Evolutionary conservation across 1,140 invertebrate species (phyloP).

Genomic region (Cotesia glomerata): DNA sequence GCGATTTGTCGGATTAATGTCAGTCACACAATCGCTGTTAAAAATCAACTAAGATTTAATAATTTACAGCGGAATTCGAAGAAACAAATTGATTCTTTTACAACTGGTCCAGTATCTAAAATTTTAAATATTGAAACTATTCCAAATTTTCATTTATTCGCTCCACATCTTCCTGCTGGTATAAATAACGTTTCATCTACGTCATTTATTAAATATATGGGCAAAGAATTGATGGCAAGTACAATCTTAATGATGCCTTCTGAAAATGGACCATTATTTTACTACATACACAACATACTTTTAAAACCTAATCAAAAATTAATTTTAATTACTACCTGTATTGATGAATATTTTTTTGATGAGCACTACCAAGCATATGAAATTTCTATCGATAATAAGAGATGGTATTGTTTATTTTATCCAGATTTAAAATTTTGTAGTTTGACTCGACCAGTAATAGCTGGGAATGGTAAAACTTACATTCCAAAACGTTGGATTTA

Average conservation of each 20-base stretch:
- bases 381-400: not conserved
- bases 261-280: not conserved
- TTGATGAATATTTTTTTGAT: not conserved
- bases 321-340: not conserved
- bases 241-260: not conserved
- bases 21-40: constrained; percentile 34
- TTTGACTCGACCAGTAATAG: not conserved
- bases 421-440: not conserved
- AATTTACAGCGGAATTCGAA: not conserved
- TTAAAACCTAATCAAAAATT: not conserved
- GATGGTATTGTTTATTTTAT: not conserved
- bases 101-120: not conserved
- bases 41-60: constrained; percentile 33
- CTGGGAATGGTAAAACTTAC: not conserved
- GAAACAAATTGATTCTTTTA: not conserved
- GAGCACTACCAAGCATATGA: not conserved
- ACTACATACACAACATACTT: not conserved
- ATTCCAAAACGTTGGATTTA: not conserved
- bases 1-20: constrained; percentile 28
- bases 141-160: not conserved
- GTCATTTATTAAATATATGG: not conserved
- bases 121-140: not conserved
- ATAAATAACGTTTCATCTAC: not conserved
- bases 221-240: not conserved
- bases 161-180: not conserved